Conservation (phyloP, 2,888 invertebrate species). For the Ypsolopha scabrella region DNA sequence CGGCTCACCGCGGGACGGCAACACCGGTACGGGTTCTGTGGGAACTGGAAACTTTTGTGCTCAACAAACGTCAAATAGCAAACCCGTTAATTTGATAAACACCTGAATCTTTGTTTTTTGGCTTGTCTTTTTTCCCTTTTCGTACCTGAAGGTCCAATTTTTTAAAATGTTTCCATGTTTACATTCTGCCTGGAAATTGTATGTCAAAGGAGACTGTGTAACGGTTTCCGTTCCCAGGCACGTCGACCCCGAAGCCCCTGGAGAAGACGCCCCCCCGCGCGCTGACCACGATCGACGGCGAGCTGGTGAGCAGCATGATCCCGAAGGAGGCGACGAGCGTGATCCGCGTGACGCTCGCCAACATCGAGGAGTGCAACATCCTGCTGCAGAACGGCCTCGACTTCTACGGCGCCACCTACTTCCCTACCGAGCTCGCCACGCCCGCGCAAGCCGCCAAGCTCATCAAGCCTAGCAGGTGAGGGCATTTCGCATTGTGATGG, state of each 20-base stretch:
- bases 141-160: too few relatives aligned
- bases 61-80: too few relatives aligned
- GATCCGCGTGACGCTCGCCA: slow-evolving; percentile 80
- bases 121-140: too few relatives aligned
- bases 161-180: too few relatives aligned
- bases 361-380: slow-evolving; percentile 81
- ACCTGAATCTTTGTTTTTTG: too few relatives aligned
- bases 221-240: slow-evolving; percentile 26
- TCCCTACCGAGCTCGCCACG: slow-evolving; percentile 83
- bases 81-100: too few relatives aligned
- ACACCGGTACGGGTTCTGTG: slow-evolving; percentile 26
- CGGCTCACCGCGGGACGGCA: slow-evolving; percentile 52
- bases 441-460: slow-evolving; percentile 74
- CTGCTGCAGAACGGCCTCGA: slow-evolving; percentile 86
- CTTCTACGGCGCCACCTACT: slow-evolving; percentile 90
- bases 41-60: too few relatives aligned
- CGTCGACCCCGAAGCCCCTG: slow-evolving; percentile 51
- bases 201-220: too few relatives aligned
- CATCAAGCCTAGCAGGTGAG: slow-evolving; percentile 63
- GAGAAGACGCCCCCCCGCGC: slow-evolving; percentile 50
- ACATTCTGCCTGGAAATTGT: too few relatives aligned
- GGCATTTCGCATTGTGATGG: too few relatives aligned
- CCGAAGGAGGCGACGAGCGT: slow-evolving; percentile 74
- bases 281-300: slow-evolving; percentile 54
- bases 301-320: slow-evolving; percentile 59